Evolutionary conservation across 2,113 vertebrate species (phyloP), one percentile per base, ranked within the genome.

Genomic region (Pterophyllum scalare): DNA sequence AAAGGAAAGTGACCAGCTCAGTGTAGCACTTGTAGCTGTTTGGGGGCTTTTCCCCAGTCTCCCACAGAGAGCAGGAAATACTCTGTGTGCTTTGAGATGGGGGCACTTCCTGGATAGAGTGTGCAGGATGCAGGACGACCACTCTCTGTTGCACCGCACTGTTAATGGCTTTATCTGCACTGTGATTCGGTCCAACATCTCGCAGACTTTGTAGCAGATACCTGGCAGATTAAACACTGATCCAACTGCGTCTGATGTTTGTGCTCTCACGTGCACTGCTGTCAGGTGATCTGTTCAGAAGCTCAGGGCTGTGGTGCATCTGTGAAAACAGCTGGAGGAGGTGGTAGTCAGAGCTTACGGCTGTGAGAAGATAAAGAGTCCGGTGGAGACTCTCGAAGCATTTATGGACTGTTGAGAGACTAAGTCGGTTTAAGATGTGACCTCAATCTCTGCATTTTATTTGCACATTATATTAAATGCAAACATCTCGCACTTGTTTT

Each of bases 321-420:
- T 67, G 64, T 0, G 15, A 40, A 67, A 67, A 28, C 64, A 70
- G 40, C 19, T 67, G 40, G 22, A 67, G 64, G 15, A 67, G 40
- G 64, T 46, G 0, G 64, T 13, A 19, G 43, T 49, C 0, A 6
- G 19, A 43, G 9, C 9, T 49, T 49, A 49, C 15, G 49, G 3
- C 64, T 1, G 8, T 19, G 38, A 65, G 62, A 28, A 38, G 31
- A 12, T 61, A 10, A 20, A 17, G 19, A 35, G 31, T 61, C 59
- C 5, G 31, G 28, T 24, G 2, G 13, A 38, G 8, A 65, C 35
- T 43, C 4, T 13, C 12, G 40, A 43, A 14, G 40, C 35, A 64
- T 35, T 35, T 24, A 35, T 22, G 60, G 33, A 43, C 62, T 35
- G 22, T 43, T 22, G 22, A 43, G 62, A 43, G 11, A 12, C 3